Conservation (phyloP, 2,113 vertebrate species). For the Tetrao urogallus region DNA sequence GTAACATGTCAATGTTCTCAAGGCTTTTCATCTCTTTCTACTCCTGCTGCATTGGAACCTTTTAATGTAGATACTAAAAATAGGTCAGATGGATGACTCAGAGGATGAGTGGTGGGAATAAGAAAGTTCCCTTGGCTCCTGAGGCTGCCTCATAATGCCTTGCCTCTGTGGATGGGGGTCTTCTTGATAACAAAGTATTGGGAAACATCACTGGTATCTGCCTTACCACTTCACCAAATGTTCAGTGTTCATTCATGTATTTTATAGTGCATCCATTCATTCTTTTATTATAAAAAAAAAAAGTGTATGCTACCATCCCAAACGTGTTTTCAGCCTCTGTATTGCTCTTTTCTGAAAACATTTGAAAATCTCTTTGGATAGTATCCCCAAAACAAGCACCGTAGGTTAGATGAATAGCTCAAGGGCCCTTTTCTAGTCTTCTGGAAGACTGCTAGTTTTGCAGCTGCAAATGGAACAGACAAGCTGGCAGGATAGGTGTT, state of each 20-base stretch:
- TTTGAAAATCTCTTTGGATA: not conserved
- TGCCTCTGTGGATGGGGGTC: not conserved
- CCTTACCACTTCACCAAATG: not conserved
- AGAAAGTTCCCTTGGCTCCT: not conserved
- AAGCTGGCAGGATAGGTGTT: not conserved
- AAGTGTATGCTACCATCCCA: not conserved
- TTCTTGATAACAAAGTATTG: not conserved
- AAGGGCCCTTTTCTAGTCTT: not conserved
- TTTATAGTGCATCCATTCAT: not conserved
- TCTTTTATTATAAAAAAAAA: not conserved
- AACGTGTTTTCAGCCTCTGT: not conserved
- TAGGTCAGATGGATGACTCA: not conserved
- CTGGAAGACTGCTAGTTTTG: not conserved
- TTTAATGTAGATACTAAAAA: constrained; percentile 25
- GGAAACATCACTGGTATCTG: not conserved
- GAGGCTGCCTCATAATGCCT: not conserved
- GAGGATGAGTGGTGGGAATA: not conserved
- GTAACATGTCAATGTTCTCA: not conserved
- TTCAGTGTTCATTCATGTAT: not conserved
- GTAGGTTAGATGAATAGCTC: not conserved
- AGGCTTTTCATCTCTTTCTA: not conserved
- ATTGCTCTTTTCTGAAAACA: not conserved
- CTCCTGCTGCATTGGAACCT: not conserved
- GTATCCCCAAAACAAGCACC: not conserved
- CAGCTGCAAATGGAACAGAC: not conserved